A percentile compares a stretch with the other conserved stretches of the same genome.
phyloP scores from a whole-genome alignment of 1,140 invertebrate species.

The Charaxes varanes region DNA sequence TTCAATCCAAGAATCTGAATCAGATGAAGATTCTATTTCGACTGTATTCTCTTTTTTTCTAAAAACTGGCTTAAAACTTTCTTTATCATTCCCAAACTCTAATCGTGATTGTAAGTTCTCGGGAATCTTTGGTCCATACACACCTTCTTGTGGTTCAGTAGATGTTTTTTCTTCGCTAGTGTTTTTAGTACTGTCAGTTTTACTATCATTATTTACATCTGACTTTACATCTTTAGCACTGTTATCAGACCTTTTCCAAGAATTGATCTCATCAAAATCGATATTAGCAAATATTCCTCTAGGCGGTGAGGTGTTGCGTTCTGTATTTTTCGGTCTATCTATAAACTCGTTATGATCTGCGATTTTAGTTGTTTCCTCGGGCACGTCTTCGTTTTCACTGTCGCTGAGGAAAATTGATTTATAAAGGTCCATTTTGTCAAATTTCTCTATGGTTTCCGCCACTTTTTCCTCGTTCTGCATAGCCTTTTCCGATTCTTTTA shows the following conservation, averaged over 20 bases:
- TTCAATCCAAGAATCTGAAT: slow-evolving; percentile 65
- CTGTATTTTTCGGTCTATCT: slow-evolving; percentile 49
- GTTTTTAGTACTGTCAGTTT: slow-evolving; percentile 16
- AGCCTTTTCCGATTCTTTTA: slow-evolving; percentile 66
- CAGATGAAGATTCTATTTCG: slow-evolving; percentile 39
- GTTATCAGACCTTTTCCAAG: slow-evolving; percentile 50
- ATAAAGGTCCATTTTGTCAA: slow-evolving; percentile 78
- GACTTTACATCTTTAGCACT: slow-evolving; percentile 8
- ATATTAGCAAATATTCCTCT: slow-evolving; percentile 85
- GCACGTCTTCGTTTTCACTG: slow-evolving; percentile 72
- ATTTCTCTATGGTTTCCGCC: slow-evolving; percentile 66
- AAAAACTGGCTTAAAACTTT: slow-evolving; percentile 34
- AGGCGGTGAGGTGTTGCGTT: slow-evolving; percentile 80
- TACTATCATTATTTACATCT: slow-evolving; percentile 26
- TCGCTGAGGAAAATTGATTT: slow-evolving; percentile 81
- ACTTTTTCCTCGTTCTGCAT: slow-evolving; percentile 38
- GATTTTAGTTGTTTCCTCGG: slow-evolving; percentile 15
- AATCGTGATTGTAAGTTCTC: slow-evolving; percentile 49
- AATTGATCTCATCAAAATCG: slow-evolving; percentile 77
- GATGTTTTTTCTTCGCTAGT: slow-evolving; percentile 14
- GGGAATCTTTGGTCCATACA: slow-evolving; percentile 77
- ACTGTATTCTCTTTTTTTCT: slow-evolving; percentile 33
- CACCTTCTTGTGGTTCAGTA: slow-evolving; percentile 28
- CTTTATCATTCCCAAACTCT: slow-evolving; percentile 13
- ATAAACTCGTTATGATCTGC: slow-evolving; percentile 30